phyloP scores from a whole-genome alignment of 2,113 vertebrate species.

The Tretioscincus oriximinensis region DNA sequence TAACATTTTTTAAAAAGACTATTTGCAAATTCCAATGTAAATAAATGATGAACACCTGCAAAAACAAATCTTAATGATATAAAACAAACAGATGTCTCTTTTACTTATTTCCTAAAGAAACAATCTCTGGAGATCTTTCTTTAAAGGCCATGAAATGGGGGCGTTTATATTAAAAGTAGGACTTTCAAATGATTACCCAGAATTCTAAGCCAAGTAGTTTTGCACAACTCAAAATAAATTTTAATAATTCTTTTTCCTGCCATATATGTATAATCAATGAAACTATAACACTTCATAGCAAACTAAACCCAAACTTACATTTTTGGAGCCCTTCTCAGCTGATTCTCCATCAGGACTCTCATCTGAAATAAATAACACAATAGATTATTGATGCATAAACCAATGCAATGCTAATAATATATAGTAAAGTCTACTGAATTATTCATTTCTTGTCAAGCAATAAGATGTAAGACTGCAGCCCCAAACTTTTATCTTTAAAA shows the following conservation, averaged over 20 bases:
- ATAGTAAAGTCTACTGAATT: background rate
- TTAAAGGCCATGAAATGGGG: too few species aligned
- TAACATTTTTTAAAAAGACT: too few species aligned
- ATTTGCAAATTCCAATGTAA: too few species aligned
- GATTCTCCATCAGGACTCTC: slow-evolving; percentile 73
- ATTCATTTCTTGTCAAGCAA: background rate
- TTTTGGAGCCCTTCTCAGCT: slow-evolving; percentile 64
- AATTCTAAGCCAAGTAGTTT: too few species aligned
- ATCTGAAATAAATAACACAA: slow-evolving; percentile 55
- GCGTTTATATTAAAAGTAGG: too few species aligned
- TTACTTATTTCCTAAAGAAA: too few species aligned
- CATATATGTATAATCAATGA: background rate
- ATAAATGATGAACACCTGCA: too few species aligned
- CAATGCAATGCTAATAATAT: background rate
- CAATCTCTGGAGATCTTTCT: too few species aligned
- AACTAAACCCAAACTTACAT: slow-evolving; percentile 59
- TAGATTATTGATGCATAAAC: background rate
- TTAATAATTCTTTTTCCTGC: background rate
- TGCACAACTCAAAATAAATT: background rate
- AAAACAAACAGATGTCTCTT: too few species aligned
- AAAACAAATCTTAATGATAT: too few species aligned
- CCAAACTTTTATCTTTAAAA: too few species aligned
- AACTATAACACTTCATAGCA: background rate
- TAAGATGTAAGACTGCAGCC: background rate
- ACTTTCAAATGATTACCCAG: too few species aligned